These are phyloP conservation scores for Drosophila silvestris DNA, from an alignment of 2,888 invertebrate species.

Conservation along the genomic window DNA sequence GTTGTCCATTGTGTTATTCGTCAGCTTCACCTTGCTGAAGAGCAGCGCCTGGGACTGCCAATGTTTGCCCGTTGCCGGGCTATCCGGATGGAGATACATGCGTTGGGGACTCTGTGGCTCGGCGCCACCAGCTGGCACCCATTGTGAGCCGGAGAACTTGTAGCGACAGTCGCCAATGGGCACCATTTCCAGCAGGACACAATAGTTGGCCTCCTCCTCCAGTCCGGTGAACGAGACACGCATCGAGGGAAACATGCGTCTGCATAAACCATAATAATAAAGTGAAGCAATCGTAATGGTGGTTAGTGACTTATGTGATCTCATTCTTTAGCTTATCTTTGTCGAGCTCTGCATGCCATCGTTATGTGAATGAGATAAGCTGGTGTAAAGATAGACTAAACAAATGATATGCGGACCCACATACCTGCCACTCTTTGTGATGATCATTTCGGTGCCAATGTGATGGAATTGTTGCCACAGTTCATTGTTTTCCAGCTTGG, in stretches of 20 bases:
- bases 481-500: conserved; percentile 88
- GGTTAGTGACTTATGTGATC: conserved; percentile 42
- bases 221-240: conserved; percentile 91
- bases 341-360: conserved; percentile 39
- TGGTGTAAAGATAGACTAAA: conserved; percentile 38
- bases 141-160: conserved; percentile 92
- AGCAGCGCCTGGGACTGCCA: conserved; percentile 93
- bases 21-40: conserved; percentile 93
- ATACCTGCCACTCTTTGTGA: conserved; percentile 92
- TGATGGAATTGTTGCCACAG: conserved; percentile 90
- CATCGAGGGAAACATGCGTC: conserved; percentile 96
- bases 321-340: conserved; percentile 53
- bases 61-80: conserved; percentile 92
- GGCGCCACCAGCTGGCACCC: conserved; percentile 94
- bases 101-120: conserved; percentile 92
- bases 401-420: conserved; percentile 74
- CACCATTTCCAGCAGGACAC: conserved; percentile 91
- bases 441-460: conserved; percentile 92
- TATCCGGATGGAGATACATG: conserved; percentile 94
- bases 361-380: conserved; percentile 41
- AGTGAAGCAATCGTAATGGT: conserved; percentile 63
- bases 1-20: conserved; percentile 92
- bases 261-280: conserved; percentile 79
- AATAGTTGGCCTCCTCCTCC: conserved; percentile 92
- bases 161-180: conserved; percentile 91